A percentile compares a stretch with the other conserved stretches of the same genome.
Conservation (phyloP, 2,888 invertebrate genomes). For the Hyalella azteca region DNA sequence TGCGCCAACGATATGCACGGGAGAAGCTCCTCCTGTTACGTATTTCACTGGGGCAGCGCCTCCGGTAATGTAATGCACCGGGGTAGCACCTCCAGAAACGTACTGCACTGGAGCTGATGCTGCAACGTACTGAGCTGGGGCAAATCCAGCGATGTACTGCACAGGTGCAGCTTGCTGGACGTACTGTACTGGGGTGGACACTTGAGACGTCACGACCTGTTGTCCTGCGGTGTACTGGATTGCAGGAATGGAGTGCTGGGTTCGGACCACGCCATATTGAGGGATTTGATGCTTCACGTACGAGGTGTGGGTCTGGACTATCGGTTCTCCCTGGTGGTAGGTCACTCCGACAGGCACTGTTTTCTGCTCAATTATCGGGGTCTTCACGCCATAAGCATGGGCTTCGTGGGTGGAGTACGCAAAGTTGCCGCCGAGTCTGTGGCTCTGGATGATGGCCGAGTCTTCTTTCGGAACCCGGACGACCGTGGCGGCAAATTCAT, state of each 20-base stretch:
- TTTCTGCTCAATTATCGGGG: conserved; percentile 63
- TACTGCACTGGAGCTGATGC: conserved; percentile 40
- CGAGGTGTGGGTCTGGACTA: conserved; percentile 61
- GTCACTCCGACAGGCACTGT: conserved; percentile 63
- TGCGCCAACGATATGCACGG: neutral
- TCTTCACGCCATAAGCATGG: conserved; percentile 66
- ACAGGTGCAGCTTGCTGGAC: conserved; percentile 63
- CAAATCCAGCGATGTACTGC: conserved; percentile 61
- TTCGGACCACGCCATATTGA: conserved; percentile 68
- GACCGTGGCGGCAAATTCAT: conserved; percentile 60
- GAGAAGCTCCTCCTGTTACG: neutral
- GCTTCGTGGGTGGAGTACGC: conserved; percentile 68
- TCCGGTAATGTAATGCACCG: neutral
- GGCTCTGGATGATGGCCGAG: conserved; percentile 67
- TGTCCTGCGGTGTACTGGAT: conserved; percentile 64
- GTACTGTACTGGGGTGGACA: conserved; percentile 63
- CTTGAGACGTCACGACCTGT: conserved; percentile 60
- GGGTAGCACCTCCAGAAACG: neutral
- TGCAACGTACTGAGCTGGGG: conserved; percentile 61
- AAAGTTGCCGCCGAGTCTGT: conserved; percentile 68
- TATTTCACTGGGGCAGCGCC: neutral
- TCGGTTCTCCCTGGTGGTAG: conserved; percentile 61
- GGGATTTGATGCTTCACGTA: conserved; percentile 72
- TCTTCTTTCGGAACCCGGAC: conserved; percentile 66
- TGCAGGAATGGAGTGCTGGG: conserved; percentile 63